phyloP scores from a whole-genome alignment of 2,113 vertebrate genomes.

The Podilymbus podiceps region DNA sequence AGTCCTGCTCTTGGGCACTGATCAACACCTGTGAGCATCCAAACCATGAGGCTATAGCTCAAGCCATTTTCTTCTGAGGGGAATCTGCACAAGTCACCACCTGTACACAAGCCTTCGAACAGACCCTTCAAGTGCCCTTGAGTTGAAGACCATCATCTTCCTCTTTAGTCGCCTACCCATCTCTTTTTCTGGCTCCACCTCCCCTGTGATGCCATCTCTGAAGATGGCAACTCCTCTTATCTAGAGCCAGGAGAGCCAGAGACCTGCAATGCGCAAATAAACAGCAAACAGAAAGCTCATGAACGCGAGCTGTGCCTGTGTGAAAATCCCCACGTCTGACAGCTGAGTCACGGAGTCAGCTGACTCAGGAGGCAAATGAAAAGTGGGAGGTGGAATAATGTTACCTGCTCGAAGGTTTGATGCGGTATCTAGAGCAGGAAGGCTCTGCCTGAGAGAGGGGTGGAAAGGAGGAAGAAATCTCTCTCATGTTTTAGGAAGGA shows the following conservation, averaged over 20 bases:
- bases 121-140: not conserved
- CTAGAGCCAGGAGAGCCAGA: not conserved
- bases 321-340: slow-evolving; percentile 40
- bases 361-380: slow-evolving; percentile 29
- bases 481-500: not conserved
- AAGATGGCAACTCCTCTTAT: slow-evolving; percentile 30
- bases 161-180: not conserved
- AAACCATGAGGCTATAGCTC: not conserved
- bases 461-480: not conserved
- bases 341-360: slow-evolving; percentile 21
- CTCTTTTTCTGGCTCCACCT: slow-evolving; percentile 6
- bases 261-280: not conserved
- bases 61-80: not conserved
- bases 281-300: not conserved
- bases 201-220: slow-evolving; percentile 25
- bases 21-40: not conserved
- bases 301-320: not conserved
- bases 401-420: not conserved
- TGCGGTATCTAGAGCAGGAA: not conserved
- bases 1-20: not conserved
- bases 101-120: not conserved
- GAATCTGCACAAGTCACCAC: not conserved
- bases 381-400: slow-evolving; percentile 52
- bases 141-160: not conserved
- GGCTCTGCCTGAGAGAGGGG: not conserved